Base-by-base conservation (phyloP, 2,888 invertebrate species). In the Plebejus argus region DNA sequence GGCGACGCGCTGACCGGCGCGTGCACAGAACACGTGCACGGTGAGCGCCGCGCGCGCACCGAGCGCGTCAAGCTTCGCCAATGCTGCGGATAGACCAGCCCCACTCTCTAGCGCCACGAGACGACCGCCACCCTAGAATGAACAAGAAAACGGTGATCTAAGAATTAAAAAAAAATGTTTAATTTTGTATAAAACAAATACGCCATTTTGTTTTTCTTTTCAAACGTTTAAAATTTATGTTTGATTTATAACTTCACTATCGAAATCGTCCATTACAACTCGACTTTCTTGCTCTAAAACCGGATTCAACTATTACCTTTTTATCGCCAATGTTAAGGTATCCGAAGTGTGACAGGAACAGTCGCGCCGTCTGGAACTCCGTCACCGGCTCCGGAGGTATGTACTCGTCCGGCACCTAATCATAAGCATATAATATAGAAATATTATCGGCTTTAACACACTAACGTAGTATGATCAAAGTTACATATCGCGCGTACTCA, bases 271-370 rank as follows among this genome's bases (percentile, higher is more conserved):
- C 10, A 39, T 10, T 28, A 15, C 20, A 39, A 28, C 28, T 28
- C n/a, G 35, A 35, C 7, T 20, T 20, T n/a, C 18, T n/a, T 20
- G 35, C 53, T 5, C 15, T 18, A 6, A 7, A 15, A n/a, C 6
- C 1, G 45, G 39, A 15, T 23, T 20, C 20, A 10, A 33, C 7
- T 35, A 58, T 72, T 84, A 93, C 94, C 89, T 93, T 93, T 81
- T 91, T 93, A 78, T 94, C 93, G 0, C 92, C 91, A 66, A 96
- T 95, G 61, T 96, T 96, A 23, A 99, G 92, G 85, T 99, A 97
- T 0, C 99, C 99, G 89, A 99, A 98, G 90, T 99, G 99, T 3
- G 99, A 98, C 23, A 99, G 94, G 88, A 99, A 98, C 39, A 99
- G 94, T 76, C 99, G 95, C 1, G 99, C 98, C 0, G 99, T 99